These are phyloP conservation scores for Dendropsophus ebraccatus DNA, from an alignment of 2,113 vertebrate genomes.

Conservation along the genomic window DNA sequence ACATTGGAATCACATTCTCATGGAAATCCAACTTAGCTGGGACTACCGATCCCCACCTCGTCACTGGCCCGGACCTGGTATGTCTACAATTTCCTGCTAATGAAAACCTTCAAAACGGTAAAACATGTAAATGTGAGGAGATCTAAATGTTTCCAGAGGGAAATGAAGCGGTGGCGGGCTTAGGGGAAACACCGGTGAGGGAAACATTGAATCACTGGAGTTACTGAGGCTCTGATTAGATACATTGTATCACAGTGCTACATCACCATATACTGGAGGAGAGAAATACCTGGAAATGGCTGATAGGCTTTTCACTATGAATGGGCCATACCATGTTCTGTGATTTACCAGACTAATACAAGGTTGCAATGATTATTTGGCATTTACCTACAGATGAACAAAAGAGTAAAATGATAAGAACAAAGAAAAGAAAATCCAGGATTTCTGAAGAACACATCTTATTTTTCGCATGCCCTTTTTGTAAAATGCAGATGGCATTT, in stretches of 20 bases:
- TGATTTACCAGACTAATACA: neutral
- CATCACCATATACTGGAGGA: neutral
- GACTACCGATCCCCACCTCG: constrained; percentile 25
- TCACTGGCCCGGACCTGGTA: constrained; percentile 41
- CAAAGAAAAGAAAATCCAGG: neutral
- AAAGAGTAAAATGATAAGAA: neutral
- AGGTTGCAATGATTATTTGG: neutral
- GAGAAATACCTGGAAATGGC: neutral
- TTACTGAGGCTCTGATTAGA: neutral
- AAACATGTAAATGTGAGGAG: constrained; percentile 27
- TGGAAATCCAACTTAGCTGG: constrained; percentile 50
- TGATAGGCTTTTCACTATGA: neutral
- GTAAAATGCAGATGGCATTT: no score
- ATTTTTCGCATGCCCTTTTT: no score
- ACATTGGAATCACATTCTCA: constrained; percentile 62
- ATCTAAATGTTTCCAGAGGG: constrained; percentile 16
- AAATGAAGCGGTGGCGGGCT: neutral
- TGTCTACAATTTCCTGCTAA: constrained; percentile 47
- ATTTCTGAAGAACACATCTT: neutral
- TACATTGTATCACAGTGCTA: neutral
- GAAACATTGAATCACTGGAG: neutral
- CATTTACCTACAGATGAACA: neutral
- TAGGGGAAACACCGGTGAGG: neutral
- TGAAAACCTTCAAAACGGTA: constrained; percentile 26
- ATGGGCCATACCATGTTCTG: neutral